These are phyloP conservation scores for Periophthalmodon schlosseri DNA, from an alignment of 2,113 vertebrate genomes.

Conservation along the genomic window DNA sequence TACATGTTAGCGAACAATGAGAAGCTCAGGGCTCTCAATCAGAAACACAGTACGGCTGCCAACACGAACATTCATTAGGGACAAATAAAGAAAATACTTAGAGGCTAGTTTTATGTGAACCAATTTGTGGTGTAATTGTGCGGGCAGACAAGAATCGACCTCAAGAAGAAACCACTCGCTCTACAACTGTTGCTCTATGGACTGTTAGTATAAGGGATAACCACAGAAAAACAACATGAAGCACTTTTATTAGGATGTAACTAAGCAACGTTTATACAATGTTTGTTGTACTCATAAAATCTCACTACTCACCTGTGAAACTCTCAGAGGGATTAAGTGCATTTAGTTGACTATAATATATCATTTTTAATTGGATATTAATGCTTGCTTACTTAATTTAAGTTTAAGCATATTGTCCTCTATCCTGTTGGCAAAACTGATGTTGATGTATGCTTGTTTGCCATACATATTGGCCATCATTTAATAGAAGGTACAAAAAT, in stretches of 20 bases:
- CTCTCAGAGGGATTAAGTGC: background rate
- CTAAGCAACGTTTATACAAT: constrained; percentile 50
- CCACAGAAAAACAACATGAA: constrained; percentile 45
- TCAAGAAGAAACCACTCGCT: constrained; percentile 56
- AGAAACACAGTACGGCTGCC: constrained; percentile 53
- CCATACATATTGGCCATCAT: background rate
- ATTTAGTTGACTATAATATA: background rate
- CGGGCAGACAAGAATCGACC: constrained; percentile 58
- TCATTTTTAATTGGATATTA: background rate
- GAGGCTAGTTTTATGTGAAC: constrained; percentile 70
- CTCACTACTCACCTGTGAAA: background rate
- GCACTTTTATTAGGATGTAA: constrained; percentile 46
- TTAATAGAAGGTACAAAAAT: background rate
- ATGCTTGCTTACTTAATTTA: background rate
- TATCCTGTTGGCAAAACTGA: background rate
- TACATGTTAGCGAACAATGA: constrained; percentile 69
- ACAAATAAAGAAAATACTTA: constrained; percentile 75
- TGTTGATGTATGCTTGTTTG: background rate
- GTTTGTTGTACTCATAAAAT: constrained; percentile 20
- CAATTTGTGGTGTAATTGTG: constrained; percentile 71
- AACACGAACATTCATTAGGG: constrained; percentile 73
- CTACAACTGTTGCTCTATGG: constrained; percentile 41
- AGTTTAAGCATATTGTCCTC: background rate
- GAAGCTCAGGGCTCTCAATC: constrained; percentile 61
- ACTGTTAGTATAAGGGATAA: constrained; percentile 50